Conservation (phyloP, 2,797 vertebrate genomes). For the Eleutherodactylus coqui region DNA sequence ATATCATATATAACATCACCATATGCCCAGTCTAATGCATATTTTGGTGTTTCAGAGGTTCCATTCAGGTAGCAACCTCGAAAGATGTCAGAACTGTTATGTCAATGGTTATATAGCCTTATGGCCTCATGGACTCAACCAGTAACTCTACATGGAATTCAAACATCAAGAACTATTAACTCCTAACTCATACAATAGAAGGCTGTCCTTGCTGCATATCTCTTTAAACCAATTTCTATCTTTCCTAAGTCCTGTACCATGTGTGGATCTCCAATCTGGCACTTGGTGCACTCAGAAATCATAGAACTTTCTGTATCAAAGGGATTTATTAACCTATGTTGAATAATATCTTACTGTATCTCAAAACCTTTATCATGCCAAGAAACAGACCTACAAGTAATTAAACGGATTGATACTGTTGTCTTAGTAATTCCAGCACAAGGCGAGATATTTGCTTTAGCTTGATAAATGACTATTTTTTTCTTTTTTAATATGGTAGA, state of each 20-base stretch:
- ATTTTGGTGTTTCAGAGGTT: too few species aligned
- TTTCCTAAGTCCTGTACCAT: too few species aligned
- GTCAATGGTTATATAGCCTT: neutral
- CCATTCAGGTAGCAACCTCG: too few species aligned
- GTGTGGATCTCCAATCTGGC: neutral
- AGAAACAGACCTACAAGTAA: neutral
- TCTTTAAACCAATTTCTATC: too few species aligned
- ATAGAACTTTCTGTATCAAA: neutral
- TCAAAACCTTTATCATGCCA: neutral
- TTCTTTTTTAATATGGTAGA: neutral
- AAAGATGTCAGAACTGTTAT: too few species aligned
- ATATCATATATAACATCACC: too few species aligned
- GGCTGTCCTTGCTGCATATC: neutral
- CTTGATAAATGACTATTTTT: constrained; percentile 25
- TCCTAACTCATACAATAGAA: too few species aligned
- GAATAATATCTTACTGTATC: neutral
- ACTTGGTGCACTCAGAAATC: neutral
- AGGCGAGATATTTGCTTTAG: neutral
- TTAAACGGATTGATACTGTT: neutral
- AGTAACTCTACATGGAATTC: neutral
- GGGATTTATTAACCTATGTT: neutral
- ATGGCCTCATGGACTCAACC: neutral
- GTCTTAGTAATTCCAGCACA: neutral
- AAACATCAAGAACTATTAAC: too few species aligned
- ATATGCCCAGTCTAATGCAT: too few species aligned